Evolutionary conservation across 2,797 vertebrate genomes (phyloP).

Genomic region (Notamacropus eugenii): DNA sequence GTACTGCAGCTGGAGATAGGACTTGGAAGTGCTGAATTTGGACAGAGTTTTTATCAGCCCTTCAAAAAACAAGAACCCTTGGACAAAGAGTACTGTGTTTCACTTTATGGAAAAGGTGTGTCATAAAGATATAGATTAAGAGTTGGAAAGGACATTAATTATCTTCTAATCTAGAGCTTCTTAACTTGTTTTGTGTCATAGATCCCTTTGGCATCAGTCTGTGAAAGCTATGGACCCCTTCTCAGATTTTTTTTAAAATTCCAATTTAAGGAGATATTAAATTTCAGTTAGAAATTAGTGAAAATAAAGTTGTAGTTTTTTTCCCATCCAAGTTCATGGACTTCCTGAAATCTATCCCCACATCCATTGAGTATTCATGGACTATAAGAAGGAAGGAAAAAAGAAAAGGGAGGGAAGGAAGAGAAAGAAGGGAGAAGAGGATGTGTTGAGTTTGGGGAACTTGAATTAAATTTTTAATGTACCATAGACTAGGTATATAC

Average conservation of each 20-base stretch:
- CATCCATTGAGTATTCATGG: background rate
- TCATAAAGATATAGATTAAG: background rate
- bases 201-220: background rate
- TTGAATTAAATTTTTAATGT: constrained; percentile 9
- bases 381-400: background rate
- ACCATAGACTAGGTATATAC: background rate
- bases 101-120: background rate
- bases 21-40: background rate
- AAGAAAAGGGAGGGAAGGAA: background rate
- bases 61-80: background rate
- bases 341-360: background rate
- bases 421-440: background rate
- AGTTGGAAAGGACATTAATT: background rate
- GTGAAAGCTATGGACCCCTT: background rate
- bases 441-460: background rate
- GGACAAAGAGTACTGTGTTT: background rate
- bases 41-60: background rate
- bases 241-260: background rate
- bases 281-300: background rate
- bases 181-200: background rate
- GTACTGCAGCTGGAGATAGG: background rate
- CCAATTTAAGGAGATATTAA: background rate
- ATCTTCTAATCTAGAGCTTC: background rate
- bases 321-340: background rate
- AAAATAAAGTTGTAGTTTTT: background rate